Evolutionary conservation across 2,888 invertebrate species (phyloP), one percentile per base, ranked within the genome.

Genomic region (Parascotia fuliginaria): DNA sequence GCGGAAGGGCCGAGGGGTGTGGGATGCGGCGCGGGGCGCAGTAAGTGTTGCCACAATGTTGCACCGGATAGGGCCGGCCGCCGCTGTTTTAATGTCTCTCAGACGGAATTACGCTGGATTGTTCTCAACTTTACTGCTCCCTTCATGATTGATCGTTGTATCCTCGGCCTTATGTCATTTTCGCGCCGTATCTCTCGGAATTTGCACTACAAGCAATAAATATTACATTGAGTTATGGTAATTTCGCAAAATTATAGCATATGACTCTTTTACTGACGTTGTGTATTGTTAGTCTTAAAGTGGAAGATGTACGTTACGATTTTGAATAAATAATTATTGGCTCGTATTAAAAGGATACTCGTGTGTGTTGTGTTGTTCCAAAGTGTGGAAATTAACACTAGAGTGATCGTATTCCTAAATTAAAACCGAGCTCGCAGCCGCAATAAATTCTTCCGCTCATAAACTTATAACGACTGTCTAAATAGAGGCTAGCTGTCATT

Each of bases 61-160:
- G 89, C 89, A 85, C 91, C 91, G 91, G 91, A 92, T 91, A 90
- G 90, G 91, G 90, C 90, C 56, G 65, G 53, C 64, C 64, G 89
- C 85, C 78, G 87, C 84, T 81, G 85, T 90, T 89, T 92, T 92
- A 92, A 92, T 91, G 91, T 92, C 90, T 81, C 84, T 87, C 87
- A 79, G 88, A 86, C 90, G 91, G 91, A 92, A 91, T 91, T 91
- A 92, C 91, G 89, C 91, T 84, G 91, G 89, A 91, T 92, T 92
- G 91, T 92, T 92, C 91, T 90, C 89, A 79, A 78, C 77, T 92
- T 92, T 92, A 92, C 85, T 87, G 88, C 90, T 80, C 84, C 82
- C 82, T 78, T 79, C 83, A 75, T 92, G 91, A 91, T 92, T 91
- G 91, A 91, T 92, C 87, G 91, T 89, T 84, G 89, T 89, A 89